Evolutionary conservation across 2,888 invertebrate species (phyloP).

Genomic region (Coleophora flavipennella): DNA sequence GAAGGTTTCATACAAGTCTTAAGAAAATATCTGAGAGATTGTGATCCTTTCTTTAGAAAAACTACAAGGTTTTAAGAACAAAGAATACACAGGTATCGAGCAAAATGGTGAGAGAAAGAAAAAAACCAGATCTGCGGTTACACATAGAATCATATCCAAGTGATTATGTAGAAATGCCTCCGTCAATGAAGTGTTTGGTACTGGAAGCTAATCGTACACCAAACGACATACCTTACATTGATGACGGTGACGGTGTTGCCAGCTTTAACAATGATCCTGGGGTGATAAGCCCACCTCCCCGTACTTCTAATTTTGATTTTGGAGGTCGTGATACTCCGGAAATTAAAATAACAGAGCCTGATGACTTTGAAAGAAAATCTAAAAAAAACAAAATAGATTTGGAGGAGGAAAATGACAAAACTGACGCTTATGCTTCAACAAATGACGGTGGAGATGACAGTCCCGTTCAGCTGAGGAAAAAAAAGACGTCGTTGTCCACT

Average conservation of each 20-base stretch:
- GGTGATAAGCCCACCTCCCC: constrained; percentile 14
- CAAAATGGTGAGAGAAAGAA: constrained; percentile 28
- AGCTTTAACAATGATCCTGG: constrained; percentile 10
- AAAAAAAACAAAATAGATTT: constrained; percentile 4
- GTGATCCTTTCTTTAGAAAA: background rate
- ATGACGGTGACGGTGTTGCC: constrained; percentile 21
- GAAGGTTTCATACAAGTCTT: constrained; percentile 1
- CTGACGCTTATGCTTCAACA: no score
- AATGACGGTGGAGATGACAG: constrained; percentile 15
- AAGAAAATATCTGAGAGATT: constrained; percentile 5
- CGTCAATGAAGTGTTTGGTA: constrained; percentile 33
- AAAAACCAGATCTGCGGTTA: constrained; percentile 51
- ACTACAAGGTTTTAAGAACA: background rate
- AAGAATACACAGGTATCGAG: background rate
- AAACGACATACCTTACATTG: constrained; percentile 29
- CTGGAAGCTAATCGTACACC: constrained; percentile 26
- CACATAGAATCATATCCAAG: constrained; percentile 48
- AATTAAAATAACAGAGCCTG: constrained; percentile 36
- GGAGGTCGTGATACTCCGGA: constrained; percentile 42
- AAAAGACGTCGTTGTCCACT: constrained; percentile 73
- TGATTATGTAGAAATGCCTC: constrained; percentile 60
- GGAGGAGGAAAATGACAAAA: constrained; percentile 2
- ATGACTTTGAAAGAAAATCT: constrained; percentile 4
- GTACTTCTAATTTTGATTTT: background rate
- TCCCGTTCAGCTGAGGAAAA: constrained; percentile 49